Evolutionary conservation across 53 echinoderm and acorn worm species (phyloP), one percentile per base, ranked within the genome.

Genomic region (Apostichopus leukothele): DNA sequence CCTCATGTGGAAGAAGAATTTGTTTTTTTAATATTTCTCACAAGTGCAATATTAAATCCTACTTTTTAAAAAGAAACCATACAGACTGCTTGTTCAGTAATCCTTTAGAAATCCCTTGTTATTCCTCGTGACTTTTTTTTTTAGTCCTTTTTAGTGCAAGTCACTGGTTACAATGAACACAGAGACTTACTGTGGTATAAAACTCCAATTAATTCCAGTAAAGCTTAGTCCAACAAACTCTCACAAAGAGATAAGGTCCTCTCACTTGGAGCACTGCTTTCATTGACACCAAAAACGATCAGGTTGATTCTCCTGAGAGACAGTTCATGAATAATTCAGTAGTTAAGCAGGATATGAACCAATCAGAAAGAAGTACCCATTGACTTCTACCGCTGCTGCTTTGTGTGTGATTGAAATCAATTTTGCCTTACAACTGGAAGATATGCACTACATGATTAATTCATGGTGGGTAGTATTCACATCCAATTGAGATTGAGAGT

Each of bases 241-340:
- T 79, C 81, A 81, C 57, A 0, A 52, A 81, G 54, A 55, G 22
- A 81, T 54, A 81, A n/a, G 81, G 81, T 81, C 55, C 81, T 81
- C 55, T 81, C 81, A 81, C 55, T 81, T 51, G 21, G 81, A 81
- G 57, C 81, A 81, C 81, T 81, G 81, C 81, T 81, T 81, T 59
- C 81, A 81, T 81, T 81, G 81, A 81, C 81, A 81, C 81, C 81
- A 54, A 81, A 63, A 81, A 54, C 54, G 81, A 22, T 59, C 52
- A 81, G 81, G 81, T 81, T 81, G 81, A 81, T 81, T 81, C 81
- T 81, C 81, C 55, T 19, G 81, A 81, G 80, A 80, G 81, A 81
- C 54, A 54, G 81, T 54, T 81, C 59, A 81, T 81, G 81, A 81
- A 81, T 81, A 55, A 81, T 81, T 81, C 81, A 81, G 54, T n/a